phyloP scores from a whole-genome alignment of 2,888 invertebrate genomes.

The Troides aeacus region DNA sequence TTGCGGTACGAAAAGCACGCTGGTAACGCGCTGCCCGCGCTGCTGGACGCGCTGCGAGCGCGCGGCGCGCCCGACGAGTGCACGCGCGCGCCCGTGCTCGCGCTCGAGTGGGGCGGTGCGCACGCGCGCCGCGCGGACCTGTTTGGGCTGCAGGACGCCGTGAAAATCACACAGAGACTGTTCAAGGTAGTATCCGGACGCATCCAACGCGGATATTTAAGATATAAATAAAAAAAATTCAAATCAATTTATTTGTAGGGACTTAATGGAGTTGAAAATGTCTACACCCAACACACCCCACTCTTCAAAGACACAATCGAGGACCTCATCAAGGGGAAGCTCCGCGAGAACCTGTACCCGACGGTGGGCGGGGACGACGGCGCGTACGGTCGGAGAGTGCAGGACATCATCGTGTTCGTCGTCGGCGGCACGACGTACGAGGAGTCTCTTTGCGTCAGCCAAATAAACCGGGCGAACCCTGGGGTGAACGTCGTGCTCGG shows the following conservation, averaged over 20 bases:
- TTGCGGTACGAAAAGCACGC: conserved; percentile 95
- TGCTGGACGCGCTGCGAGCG: conserved; percentile 86
- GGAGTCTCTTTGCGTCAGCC: conserved; percentile 92
- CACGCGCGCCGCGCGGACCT: conserved; percentile 90
- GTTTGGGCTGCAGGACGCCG: conserved; percentile 90
- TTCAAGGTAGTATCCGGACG: conserved; percentile 82
- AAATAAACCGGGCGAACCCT: conserved; percentile 84
- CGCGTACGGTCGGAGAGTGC: conserved; percentile 82
- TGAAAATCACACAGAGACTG: conserved; percentile 93
- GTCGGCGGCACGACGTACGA: conserved; percentile 98
- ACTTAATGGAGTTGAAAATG: conserved; percentile 97
- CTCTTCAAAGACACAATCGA: conserved; percentile 93
- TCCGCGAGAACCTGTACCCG: conserved; percentile 93
- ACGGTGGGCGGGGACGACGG: conserved; percentile 84
- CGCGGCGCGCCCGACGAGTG: conserved; percentile 85
- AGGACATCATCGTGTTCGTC: conserved; percentile 97
- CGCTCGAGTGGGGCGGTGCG: conserved; percentile 92
- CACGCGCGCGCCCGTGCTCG: conserved; percentile 81
- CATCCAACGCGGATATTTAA: no score
- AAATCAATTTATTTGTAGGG: conserved; percentile 70
- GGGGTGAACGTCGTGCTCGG: conserved; percentile 90
- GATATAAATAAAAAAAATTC: no score
- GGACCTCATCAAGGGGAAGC: conserved; percentile 92
- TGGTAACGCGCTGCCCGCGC: conserved; percentile 86
- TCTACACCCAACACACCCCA: conserved; percentile 99